These are phyloP conservation scores for Nemopilema nomurai DNA, from an alignment of 30 jellyfish, hydroid and myxozoan species.

Conservation along the genomic window DNA sequence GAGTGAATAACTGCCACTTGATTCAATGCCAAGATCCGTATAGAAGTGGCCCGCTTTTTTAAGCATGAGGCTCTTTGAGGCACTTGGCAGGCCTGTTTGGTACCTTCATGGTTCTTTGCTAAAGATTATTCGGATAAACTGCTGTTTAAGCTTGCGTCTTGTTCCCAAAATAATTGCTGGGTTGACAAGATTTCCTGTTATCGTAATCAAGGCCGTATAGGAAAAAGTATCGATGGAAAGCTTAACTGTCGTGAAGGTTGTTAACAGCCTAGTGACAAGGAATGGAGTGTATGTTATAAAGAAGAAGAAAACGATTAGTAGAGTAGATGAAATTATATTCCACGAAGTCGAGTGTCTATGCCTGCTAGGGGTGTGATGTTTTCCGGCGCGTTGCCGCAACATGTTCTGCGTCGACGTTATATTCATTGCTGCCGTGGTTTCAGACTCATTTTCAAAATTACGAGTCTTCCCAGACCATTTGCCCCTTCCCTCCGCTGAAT, in stretches of 20 bases:
- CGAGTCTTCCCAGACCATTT: too few species aligned
- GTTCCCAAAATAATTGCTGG: conserved; percentile 37
- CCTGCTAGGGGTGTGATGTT: not conserved
- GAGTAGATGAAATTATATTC: conserved; percentile 19
- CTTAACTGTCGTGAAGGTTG: not conserved
- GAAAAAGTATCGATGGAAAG: conserved; percentile 2
- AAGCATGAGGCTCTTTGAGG: too few species aligned
- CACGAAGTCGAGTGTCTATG: not conserved
- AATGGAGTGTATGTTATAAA: conserved; percentile 34
- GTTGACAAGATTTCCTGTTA: conserved; percentile 17
- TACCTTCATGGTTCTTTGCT: not conserved
- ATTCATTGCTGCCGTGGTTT: not conserved
- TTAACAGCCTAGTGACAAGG: conserved; percentile 10
- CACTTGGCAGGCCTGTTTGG: not conserved
- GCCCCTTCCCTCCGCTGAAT: too few species aligned
- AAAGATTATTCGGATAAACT: conserved; percentile 12
- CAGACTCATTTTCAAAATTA: too few species aligned
- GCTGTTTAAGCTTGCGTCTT: conserved; percentile 21
- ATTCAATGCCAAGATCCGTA: too few species aligned
- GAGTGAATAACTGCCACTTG: too few species aligned
- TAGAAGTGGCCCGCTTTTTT: too few species aligned
- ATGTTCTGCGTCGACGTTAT: not conserved
- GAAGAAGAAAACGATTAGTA: conserved; percentile 18
- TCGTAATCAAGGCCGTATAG: conserved; percentile 31
- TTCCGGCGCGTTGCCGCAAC: not conserved